A percentile compares a stretch with the other conserved stretches of the same genome.
phyloP scores from a whole-genome alignment of 2,113 vertebrate species.

The Anarrhichthys ocellatus region DNA sequence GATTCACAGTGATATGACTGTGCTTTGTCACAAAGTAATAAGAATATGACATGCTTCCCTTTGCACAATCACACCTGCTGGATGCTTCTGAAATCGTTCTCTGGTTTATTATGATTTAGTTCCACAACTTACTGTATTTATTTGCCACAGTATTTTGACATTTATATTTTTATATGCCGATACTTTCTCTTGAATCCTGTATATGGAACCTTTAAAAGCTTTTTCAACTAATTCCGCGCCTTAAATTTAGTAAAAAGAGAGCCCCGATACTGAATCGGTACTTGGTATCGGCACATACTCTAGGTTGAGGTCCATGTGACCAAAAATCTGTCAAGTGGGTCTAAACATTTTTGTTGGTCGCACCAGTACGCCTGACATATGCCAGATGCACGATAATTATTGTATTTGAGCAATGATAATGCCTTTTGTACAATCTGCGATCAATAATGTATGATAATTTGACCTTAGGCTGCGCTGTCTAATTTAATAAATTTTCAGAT shows the following conservation, averaged over 20 bases:
- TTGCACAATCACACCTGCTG: conserved; percentile 22
- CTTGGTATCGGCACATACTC: not conserved
- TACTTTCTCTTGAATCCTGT: not conserved
- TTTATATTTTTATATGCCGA: not conserved
- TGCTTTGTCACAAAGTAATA: conserved; percentile 27
- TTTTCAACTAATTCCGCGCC: not conserved
- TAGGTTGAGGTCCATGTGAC: not conserved
- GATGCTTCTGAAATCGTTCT: not conserved
- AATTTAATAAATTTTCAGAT: too few species aligned
- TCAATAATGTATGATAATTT: not conserved
- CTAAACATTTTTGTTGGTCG: too few species aligned
- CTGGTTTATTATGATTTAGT: not conserved
- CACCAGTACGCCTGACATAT: too few species aligned
- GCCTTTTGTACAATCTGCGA: too few species aligned
- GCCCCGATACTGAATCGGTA: not conserved
- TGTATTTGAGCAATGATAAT: too few species aligned
- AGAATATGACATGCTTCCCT: conserved; percentile 24
- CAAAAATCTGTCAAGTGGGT: too few species aligned
- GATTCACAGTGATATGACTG: conserved; percentile 62
- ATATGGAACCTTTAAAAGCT: not conserved
- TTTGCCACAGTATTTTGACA: not conserved
- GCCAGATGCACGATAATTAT: too few species aligned
- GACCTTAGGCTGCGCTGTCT: not conserved
- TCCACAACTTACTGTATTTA: not conserved
- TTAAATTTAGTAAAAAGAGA: not conserved